Evolutionary conservation across 1,140 invertebrate species (phyloP).

Genomic region (Bemisia tabaci): DNA sequence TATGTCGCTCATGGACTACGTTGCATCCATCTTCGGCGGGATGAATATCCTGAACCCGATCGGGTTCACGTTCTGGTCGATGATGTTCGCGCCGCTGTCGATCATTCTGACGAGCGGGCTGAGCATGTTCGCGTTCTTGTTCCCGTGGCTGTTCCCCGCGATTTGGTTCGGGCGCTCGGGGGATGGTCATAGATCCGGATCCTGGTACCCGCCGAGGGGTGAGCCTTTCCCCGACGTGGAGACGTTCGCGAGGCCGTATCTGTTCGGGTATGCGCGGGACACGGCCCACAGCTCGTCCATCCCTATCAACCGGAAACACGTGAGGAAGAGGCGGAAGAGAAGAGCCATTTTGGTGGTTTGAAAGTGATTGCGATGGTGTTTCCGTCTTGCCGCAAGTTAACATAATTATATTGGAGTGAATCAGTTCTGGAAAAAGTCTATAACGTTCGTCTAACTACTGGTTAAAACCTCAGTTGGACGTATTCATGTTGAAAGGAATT

Average conservation of each 20-base stretch:
- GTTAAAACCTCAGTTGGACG: no score
- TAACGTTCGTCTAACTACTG: no score
- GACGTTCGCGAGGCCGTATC: constrained; percentile 13
- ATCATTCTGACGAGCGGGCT: constrained; percentile 22
- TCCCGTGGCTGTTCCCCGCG: constrained; percentile 22
- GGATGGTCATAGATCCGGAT: constrained; percentile 4
- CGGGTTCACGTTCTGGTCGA: constrained; percentile 22
- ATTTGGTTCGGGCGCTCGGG: constrained; percentile 17
- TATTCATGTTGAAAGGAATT: no score
- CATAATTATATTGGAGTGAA: no score
- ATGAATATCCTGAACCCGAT: constrained; percentile 24
- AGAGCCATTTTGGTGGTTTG: background rate
- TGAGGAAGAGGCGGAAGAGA: background rate
- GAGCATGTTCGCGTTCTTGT: constrained; percentile 21
- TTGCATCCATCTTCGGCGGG: constrained; percentile 15
- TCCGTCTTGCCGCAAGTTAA: no score
- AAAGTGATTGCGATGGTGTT: no score
- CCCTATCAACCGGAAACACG: constrained; percentile 10
- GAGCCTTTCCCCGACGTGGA: constrained; percentile 4
- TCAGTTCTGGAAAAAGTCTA: no score
- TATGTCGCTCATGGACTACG: constrained; percentile 15
- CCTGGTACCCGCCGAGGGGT: constrained; percentile 8
- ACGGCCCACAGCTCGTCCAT: constrained; percentile 12
- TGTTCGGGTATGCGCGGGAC: constrained; percentile 16
- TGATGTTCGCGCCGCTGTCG: constrained; percentile 25